Evolutionary conservation across 2,113 vertebrate species (phyloP), one percentile per base, ranked within the genome.

Genomic region (Larimichthys polyactis): DNA sequence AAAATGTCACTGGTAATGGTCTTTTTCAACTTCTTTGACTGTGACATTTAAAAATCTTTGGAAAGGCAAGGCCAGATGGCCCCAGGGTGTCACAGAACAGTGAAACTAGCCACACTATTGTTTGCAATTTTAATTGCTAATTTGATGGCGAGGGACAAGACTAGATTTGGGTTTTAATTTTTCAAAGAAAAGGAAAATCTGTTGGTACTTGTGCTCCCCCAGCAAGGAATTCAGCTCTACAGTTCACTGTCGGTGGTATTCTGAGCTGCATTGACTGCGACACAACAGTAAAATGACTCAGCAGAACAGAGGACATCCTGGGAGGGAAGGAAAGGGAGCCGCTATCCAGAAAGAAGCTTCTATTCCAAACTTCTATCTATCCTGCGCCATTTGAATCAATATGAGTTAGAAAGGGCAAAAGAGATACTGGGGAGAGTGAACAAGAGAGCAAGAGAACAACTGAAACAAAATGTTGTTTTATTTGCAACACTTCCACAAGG

Each of bases 31-130:
- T 88, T 88, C 67, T 90, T 79, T 85, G 64, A 71, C 77, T 83
- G 79, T 92, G 93, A 93, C 93, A 94, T 94, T 94, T 94, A 85
- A 79, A 89, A 89, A 85, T 92, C 89, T 92, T 91, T 84, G 83
- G 60, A 84, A 79, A 83, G 24, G 83, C 71, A 24, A 78, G 75
- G 68, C 89, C 52, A 81, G 57, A 58, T 72, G 17, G 81, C 90
- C 86, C 79, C 51, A 51, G 88, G 91, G 88, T 70, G 79, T 27
- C 10, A 3, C 54, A 14, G 75, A 89, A 89, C 84, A 88, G 84
- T 60, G 66, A 79, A 75, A 81, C 71, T 70, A 67, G 82, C 66
- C 58, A 52, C 75, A 17, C 78, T 71, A 91, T 91, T 93, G 88
- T 93, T 92, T 87, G 32, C 54, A 9, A 87, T 89, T 92, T 90